Evolutionary conservation across 2,113 vertebrate genomes (phyloP).

Genomic region (Halcyon senegalensis): DNA sequence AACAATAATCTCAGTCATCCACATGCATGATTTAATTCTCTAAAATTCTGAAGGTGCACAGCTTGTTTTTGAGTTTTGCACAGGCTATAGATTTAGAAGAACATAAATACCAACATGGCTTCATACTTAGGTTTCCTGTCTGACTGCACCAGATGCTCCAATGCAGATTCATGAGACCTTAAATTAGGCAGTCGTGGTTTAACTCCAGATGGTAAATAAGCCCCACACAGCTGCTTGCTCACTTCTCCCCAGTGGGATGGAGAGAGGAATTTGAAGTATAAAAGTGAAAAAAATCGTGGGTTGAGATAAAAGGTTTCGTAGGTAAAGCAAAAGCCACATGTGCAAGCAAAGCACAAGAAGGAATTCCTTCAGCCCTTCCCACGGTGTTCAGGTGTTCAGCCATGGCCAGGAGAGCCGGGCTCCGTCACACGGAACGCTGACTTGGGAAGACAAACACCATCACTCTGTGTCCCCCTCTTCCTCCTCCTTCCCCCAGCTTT

Average conservation of each 20-base stretch:
- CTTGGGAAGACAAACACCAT: neutral
- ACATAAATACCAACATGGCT: neutral
- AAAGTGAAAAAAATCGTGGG: neutral
- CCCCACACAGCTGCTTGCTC: too few species aligned
- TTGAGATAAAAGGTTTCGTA: neutral
- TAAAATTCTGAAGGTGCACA: neutral
- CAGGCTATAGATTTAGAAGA: neutral
- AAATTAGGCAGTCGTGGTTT: neutral
- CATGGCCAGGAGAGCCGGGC: too few species aligned
- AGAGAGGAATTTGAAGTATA: too few species aligned
- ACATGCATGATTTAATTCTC: neutral
- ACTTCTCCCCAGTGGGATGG: too few species aligned
- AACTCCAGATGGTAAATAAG: neutral
- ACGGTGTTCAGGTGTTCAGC: too few species aligned
- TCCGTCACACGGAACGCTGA: too few species aligned
- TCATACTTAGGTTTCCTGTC: neutral
- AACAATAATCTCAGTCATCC: neutral
- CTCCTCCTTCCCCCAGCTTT: neutral
- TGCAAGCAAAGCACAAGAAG: neutral
- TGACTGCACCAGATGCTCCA: neutral
- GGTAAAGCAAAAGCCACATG: neutral
- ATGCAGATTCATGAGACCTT: neutral
- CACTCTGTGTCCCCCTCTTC: neutral
- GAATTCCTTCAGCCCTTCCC: neutral
- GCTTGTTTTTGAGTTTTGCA: neutral